phyloP scores from a whole-genome alignment of 2,888 invertebrate genomes.

The Yponomeuta plumbellus region DNA sequence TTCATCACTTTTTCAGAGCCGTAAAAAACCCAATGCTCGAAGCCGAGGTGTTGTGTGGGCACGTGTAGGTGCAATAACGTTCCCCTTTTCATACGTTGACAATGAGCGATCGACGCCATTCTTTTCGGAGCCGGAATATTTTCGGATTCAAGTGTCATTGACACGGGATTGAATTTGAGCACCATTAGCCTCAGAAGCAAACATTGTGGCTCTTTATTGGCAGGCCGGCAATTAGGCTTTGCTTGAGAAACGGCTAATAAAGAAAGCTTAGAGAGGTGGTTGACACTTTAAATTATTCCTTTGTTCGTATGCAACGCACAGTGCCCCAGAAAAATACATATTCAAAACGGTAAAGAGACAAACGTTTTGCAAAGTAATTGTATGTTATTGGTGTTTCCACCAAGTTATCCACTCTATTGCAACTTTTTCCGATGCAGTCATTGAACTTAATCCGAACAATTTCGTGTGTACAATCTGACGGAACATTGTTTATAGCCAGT shows the following conservation, averaged over 20 bases:
- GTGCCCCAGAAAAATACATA: not conserved
- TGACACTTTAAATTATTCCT: not conserved
- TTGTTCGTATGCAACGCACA: not conserved
- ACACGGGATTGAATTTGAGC: slow-evolving; percentile 25
- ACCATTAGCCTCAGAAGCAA: not conserved
- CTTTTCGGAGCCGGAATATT: slow-evolving; percentile 38
- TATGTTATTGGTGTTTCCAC: not conserved
- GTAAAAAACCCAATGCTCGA: not conserved
- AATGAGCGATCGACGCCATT: slow-evolving; percentile 49
- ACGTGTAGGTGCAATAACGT: not conserved
- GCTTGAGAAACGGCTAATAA: not conserved
- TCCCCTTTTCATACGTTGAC: slow-evolving; percentile 27
- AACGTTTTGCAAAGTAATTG: no score
- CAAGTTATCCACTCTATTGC: not conserved
- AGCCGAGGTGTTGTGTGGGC: slow-evolving; percentile 1
- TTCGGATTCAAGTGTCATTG: slow-evolving; percentile 43
- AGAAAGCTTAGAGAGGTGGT: not conserved
- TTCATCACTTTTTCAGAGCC: no score
- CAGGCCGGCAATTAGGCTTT: not conserved
- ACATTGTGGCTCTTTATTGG: not conserved
- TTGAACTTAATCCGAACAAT: slow-evolving; percentile 7
- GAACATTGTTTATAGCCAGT: not conserved
- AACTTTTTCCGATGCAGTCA: not conserved
- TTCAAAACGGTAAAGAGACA: not conserved
- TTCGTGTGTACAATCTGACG: not conserved